Percentiles rank a stretch among this genome's conserved stretches.
These are phyloP conservation scores for Aphis gossypii DNA, from an alignment of 1,140 invertebrate species.

Conservation along the genomic window DNA sequence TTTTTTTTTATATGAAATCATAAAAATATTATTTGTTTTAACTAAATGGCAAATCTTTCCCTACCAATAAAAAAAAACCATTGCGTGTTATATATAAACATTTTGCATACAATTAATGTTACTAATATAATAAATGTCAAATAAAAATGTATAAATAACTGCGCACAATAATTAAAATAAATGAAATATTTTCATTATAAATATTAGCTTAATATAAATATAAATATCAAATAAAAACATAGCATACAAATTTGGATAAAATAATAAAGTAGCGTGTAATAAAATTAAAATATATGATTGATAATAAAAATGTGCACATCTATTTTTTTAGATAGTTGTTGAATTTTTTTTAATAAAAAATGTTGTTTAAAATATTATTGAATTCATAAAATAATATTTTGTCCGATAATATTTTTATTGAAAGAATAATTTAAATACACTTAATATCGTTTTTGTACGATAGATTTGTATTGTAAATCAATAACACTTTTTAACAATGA, in stretches of 20 bases:
- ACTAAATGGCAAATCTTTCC: background rate
- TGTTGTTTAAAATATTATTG: background rate
- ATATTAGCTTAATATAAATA: background rate
- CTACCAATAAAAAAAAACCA: background rate
- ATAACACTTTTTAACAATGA: background rate
- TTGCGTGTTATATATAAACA: background rate
- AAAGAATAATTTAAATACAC: background rate
- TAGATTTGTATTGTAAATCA: background rate
- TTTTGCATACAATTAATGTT: background rate
- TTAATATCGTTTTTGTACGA: background rate
- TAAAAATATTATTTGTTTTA: background rate
- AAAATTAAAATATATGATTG: background rate
- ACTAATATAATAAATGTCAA: slow-evolving; percentile 19
- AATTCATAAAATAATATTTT: background rate
- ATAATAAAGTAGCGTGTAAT: background rate
- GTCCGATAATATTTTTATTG: background rate
- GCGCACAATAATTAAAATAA: slow-evolving; percentile 13
- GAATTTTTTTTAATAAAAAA: background rate
- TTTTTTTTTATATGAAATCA: background rate
- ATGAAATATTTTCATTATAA: background rate
- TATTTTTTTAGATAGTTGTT: background rate
- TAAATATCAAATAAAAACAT: background rate
- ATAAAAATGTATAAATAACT: background rate
- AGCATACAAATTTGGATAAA: background rate
- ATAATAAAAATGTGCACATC: background rate